These are phyloP conservation scores for Chrosomus eos DNA, from an alignment of 2,797 vertebrate genomes.

Conservation along the genomic window DNA sequence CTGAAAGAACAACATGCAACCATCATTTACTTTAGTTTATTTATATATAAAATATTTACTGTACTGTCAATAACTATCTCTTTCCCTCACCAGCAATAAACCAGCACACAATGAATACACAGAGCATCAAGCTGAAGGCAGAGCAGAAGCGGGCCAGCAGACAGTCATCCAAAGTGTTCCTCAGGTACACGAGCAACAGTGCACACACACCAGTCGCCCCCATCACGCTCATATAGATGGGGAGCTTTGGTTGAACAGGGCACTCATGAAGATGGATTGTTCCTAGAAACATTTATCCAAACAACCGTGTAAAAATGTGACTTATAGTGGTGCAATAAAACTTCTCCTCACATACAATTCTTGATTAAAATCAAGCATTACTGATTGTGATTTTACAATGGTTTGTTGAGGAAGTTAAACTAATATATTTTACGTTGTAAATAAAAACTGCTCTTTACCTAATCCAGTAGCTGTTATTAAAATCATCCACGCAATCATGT, in stretches of 20 bases:
- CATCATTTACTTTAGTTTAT: neutral
- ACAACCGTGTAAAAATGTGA: neutral
- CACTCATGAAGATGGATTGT: constrained; percentile 52
- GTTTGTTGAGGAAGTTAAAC: neutral
- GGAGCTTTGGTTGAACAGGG: constrained; percentile 56
- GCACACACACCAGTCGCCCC: constrained; percentile 45
- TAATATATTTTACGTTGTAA: constrained; percentile 10
- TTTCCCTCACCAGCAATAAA: constrained; percentile 51
- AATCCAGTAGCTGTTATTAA: constrained; percentile 52
- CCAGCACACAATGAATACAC: constrained; percentile 44
- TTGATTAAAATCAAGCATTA: constrained; percentile 9
- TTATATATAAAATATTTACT: neutral
- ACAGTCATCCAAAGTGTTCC: constrained; percentile 35
- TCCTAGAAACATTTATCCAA: constrained; percentile 35
- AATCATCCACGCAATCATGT: constrained; percentile 54
- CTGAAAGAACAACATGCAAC: constrained; percentile 55
- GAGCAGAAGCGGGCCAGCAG: constrained; percentile 23
- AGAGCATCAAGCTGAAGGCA: constrained; percentile 2
- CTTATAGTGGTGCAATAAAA: neutral
- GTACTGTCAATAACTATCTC: neutral
- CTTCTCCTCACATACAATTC: neutral
- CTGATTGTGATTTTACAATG: neutral
- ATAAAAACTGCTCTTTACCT: constrained; percentile 40
- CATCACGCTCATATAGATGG: constrained; percentile 49
- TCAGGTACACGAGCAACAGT: constrained; percentile 49